Base-by-base conservation (phyloP, 2,888 invertebrate genomes). In the Cephalotes varians region DNA sequence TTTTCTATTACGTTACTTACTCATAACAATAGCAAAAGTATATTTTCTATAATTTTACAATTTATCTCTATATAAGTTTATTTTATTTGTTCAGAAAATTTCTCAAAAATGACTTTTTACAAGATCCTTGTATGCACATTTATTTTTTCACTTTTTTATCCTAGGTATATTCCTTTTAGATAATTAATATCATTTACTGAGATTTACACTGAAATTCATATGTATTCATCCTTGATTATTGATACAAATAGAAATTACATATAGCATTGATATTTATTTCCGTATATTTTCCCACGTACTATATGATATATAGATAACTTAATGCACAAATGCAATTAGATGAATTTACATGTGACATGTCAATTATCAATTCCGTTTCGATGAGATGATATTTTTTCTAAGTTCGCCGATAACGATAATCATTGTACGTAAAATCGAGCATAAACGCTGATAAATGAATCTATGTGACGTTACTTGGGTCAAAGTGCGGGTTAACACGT, bases 401-500 rank as follows among this genome's bases (percentile, higher is more conserved):
- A n/a, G 58, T 47, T 56, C 25, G 25, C 49, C 18, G 77, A 79
- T 82, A 82, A 25, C 2, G 47, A 71, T 64, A 80, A 79, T 64
- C 37, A 64, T 34, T 44, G 44, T n/a, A 40, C 34, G 31, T 54
- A 67, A 67, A 54, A 74, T 58, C 44, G 37, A 64, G n/a, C 25
- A 12, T 21, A 49, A 49, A 25, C 21, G 51, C 7, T 18, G 84
- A 84, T 84, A 84, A 84, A 71, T 37, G 49, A 81, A 54, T 62
- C 54, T 56, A 62, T 54, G 49, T 25, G 73, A 65, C 80, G 65
- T 81, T 74, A 60, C 37, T n/a, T 37, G 44, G 84, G 81, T 84
- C 64, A 84, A 84, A 81, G 81, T 76, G 71, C 81, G n/a, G 49
- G 62, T 65, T 64, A 76, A 49, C 64, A 49, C 64, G 51, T 71